phyloP scores from a whole-genome alignment of 2,888 invertebrate genomes.

The Aspidiotus rigidus region DNA sequence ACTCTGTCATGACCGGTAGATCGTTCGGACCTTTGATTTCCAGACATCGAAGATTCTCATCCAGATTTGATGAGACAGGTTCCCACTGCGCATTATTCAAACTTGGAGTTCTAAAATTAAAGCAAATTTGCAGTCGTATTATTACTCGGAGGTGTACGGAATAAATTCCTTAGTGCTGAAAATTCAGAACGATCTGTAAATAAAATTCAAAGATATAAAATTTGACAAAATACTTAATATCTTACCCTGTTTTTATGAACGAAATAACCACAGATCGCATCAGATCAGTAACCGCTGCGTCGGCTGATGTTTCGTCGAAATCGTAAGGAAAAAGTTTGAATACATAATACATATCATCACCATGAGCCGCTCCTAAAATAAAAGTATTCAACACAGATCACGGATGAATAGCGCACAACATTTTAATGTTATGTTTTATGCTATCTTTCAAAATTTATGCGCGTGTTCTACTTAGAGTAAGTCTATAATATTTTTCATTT shows the following conservation, averaged over 20 bases:
- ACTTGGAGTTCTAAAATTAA: neutral
- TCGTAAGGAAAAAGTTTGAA: constrained; percentile 39
- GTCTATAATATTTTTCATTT: no score
- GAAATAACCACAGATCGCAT: constrained; percentile 50
- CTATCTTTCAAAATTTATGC: no score
- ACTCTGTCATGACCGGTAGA: neutral
- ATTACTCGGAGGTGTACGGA: no score
- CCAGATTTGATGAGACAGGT: constrained; percentile 6
- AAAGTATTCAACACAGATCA: neutral
- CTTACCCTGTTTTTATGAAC: constrained; percentile 53
- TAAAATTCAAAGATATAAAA: neutral
- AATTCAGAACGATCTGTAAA: neutral
- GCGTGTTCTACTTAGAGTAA: no score
- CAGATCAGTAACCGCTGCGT: constrained; percentile 48
- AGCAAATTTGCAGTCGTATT: no score
- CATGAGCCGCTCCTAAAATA: constrained; percentile 38
- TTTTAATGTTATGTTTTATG: no score
- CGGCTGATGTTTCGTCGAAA: constrained; percentile 44
- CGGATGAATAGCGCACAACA: neutral
- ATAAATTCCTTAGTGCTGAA: neutral
- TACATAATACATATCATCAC: constrained; percentile 38
- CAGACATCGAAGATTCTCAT: constrained; percentile 1
- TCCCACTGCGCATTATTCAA: neutral
- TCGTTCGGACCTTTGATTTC: constrained; percentile 3
- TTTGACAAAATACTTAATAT: constrained; percentile 36